Evolutionary conservation across 2,888 invertebrate genomes (phyloP), one percentile per base, ranked within the genome.

Genomic region (Panopea generosa): DNA sequence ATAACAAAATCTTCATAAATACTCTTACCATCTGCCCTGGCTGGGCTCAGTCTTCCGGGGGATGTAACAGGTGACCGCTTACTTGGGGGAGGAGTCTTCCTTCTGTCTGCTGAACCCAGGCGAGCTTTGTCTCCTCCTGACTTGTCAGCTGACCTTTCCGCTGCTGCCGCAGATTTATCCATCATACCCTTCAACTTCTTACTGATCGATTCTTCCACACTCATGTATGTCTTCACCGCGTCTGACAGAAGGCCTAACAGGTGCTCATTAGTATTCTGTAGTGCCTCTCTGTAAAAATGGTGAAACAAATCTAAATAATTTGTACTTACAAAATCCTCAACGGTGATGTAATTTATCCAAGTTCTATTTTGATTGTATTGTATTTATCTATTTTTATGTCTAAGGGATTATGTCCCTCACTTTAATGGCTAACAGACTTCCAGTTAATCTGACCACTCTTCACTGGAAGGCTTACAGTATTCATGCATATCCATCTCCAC

Each of bases 141-240:
- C 33, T 33, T 33, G 11, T 33, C 33, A 9, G 20, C 45, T 16
- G 45, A 45, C 45, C 16, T 20, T 20, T 55, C 71, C 9, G 50
- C 72, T 14, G 66, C 53, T 7, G 27, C 71, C 22, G 47, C 67
- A 6, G 71, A 71, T 45, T 68, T 75, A 4, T 82, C 77, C 77
- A 77, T 82, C 59, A 77, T 52, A 1, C 53, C 61, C 40, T 75
- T 77, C 72, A 91, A 84, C 24, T 85, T 86, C 40, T 84, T 86
- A 67, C 85, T 89, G 62, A 91, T 91, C n/a, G 76, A 81, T 38
- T 91, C 90, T 59, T 90, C 91, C 18, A 89, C 87, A 29, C 83
- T 79, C 78, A 91, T 83, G 77, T 87, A 89, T 4, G 86, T 87
- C 69, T 89, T 89, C 14, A 91, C 90, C 0, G 89, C 79, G 62